Percentiles rank a stretch among this genome's conserved stretches.
Evolutionary conservation across 2,113 vertebrate species (phyloP).

Genomic region (Ovis canadensis): DNA sequence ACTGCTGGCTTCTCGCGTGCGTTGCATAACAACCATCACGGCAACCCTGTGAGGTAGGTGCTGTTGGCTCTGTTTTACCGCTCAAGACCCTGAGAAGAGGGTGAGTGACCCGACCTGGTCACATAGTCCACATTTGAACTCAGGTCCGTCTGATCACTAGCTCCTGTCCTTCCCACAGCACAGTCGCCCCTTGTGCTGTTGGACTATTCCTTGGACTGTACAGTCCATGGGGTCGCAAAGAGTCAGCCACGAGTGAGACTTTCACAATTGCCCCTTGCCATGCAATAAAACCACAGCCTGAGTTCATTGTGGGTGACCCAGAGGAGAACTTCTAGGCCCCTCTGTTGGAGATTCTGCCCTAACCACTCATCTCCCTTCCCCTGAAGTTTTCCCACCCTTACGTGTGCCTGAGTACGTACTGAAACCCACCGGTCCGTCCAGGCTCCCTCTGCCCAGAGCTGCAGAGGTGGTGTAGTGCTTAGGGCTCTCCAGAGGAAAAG

Average conservation of each 20-base stretch:
- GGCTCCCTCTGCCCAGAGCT: not conserved
- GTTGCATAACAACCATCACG: too few species aligned
- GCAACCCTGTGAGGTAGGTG: not conserved
- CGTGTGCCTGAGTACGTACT: not conserved
- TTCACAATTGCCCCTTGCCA: not conserved
- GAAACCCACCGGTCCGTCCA: not conserved
- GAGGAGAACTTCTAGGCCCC: not conserved
- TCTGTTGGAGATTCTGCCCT: not conserved
- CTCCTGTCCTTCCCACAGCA: not conserved
- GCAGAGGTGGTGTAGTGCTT: too few species aligned
- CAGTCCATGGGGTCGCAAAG: not conserved
- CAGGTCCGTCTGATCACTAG: not conserved
- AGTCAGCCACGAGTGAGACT: not conserved
- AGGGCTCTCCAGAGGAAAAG: not conserved
- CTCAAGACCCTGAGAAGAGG: not conserved
- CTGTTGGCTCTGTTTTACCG: not conserved
- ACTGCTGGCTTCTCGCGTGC: rapidly evolving
- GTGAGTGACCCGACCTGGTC: not conserved
- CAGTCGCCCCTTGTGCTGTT: not conserved
- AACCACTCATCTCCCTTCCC: not conserved
- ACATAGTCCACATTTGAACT: not conserved
- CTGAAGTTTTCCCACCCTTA: not conserved
- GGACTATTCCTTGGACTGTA: not conserved
- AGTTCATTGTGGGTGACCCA: not conserved
- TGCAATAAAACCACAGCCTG: not conserved